These are phyloP conservation scores for Ceyx erithaca DNA, from an alignment of 2,797 vertebrate genomes.

Conservation along the genomic window DNA sequence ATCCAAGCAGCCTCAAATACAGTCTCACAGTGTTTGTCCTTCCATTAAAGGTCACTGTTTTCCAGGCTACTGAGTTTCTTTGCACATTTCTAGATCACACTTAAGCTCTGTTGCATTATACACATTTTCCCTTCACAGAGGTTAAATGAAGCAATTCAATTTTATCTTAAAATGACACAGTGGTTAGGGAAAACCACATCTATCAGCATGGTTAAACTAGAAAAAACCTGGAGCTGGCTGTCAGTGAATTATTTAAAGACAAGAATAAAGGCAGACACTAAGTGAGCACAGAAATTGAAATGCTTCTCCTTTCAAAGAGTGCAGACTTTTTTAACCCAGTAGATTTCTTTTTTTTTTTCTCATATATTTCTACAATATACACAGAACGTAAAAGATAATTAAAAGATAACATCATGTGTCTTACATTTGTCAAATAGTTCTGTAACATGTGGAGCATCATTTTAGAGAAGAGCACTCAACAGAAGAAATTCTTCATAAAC, in stretches of 20 bases:
- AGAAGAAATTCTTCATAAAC: not conserved
- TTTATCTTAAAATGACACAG: not conserved
- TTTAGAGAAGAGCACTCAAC: not conserved
- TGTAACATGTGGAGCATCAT: not conserved
- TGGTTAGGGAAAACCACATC: slow-evolving; percentile 52
- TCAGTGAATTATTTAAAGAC: slow-evolving; percentile 58
- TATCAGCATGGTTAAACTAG: slow-evolving; percentile 43
- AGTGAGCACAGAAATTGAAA: slow-evolving; percentile 1
- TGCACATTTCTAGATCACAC: slow-evolving; percentile 43
- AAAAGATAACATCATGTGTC: not conserved
- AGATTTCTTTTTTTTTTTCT: not conserved
- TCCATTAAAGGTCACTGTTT: slow-evolving; percentile 53
- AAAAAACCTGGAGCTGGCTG: slow-evolving; percentile 51
- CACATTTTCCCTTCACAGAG: slow-evolving; percentile 17
- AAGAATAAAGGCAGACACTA: slow-evolving; percentile 12
- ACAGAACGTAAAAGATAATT: not conserved
- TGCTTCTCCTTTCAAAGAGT: not conserved
- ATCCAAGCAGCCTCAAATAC: slow-evolving; percentile 34
- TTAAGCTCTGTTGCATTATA: slow-evolving; percentile 23
- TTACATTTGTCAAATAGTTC: not conserved
- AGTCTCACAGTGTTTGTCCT: slow-evolving; percentile 11
- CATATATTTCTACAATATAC: not conserved
- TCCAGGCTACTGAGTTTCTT: slow-evolving; percentile 41
- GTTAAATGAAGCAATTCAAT: slow-evolving; percentile 53
- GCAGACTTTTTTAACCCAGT: not conserved